These are phyloP conservation scores for Sciaenops ocellatus DNA, from an alignment of 2,797 vertebrate genomes.

Conservation along the genomic window DNA sequence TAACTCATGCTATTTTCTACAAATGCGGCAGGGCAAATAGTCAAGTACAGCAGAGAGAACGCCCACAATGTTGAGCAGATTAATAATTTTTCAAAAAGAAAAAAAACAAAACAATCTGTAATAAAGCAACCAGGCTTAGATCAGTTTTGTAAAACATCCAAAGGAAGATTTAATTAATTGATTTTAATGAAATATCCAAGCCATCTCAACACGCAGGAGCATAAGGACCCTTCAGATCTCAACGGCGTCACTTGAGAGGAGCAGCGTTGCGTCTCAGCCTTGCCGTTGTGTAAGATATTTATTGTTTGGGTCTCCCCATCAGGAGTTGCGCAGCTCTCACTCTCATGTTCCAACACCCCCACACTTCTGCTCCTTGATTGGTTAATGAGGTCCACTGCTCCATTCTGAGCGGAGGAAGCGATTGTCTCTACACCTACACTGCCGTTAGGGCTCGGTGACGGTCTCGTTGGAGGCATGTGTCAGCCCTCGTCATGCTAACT, in stretches of 20 bases:
- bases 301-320: constrained; percentile 71
- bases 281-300: constrained; percentile 66
- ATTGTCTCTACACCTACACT: constrained; percentile 74
- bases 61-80: constrained; percentile 34
- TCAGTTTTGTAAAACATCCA: constrained; percentile 14
- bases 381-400: constrained; percentile 75
- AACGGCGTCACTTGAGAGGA: constrained; percentile 38
- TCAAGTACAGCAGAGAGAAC: constrained; percentile 31
- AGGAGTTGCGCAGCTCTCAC: constrained; percentile 50
- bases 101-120: not conserved
- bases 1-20: constrained; percentile 4
- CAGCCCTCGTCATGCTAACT: constrained; percentile 60
- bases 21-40: constrained; percentile 14
- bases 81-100: not conserved
- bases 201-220: constrained; percentile 20
- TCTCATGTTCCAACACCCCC: constrained; percentile 71
- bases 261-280: constrained; percentile 12
- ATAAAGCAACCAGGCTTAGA: constrained; percentile 5
- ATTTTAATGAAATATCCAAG: constrained; percentile 30
- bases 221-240: constrained; percentile 46
- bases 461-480: constrained; percentile 67
- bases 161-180: constrained; percentile 25
- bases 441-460: constrained; percentile 63
- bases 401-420: constrained; percentile 58
- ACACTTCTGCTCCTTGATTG: constrained; percentile 76